Evolutionary conservation across 2,113 vertebrate genomes (phyloP).

Genomic region (Merops nubicus): DNA sequence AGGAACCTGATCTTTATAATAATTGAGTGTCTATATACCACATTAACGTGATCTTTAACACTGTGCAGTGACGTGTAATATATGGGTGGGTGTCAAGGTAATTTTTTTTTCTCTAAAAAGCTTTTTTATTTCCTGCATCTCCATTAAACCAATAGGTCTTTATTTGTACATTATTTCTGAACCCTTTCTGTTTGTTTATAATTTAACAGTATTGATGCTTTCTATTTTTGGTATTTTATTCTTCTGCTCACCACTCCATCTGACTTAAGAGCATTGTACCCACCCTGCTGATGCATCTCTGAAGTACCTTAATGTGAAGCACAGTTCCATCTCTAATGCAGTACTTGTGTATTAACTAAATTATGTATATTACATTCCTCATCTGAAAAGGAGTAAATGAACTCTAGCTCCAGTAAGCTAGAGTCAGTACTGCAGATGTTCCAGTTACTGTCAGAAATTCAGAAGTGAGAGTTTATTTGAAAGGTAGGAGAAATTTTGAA

Average conservation of each 20-base stretch:
- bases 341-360: not conserved
- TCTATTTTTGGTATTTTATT: not conserved
- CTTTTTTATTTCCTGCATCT: not conserved
- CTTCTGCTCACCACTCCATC: not conserved
- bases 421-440: not conserved
- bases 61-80: not conserved
- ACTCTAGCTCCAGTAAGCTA: not conserved
- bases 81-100: not conserved
- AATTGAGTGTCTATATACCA: not conserved
- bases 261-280: not conserved
- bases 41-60: not conserved
- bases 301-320: not conserved
- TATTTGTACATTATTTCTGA: not conserved
- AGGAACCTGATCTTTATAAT: not conserved
- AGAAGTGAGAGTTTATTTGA: not conserved
- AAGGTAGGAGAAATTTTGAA: not conserved
- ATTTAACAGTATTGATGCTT: not conserved
- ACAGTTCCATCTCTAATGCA: not conserved
- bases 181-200: not conserved
- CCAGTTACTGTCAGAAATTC: not conserved
- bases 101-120: not conserved
- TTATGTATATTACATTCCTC: not conserved
- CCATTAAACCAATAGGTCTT: not conserved
- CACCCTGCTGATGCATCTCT: not conserved
- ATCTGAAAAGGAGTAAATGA: not conserved